Percentiles rank a stretch among this genome's conserved stretches.
These are phyloP conservation scores for Nycticorax nycticorax DNA, from an alignment of 2,113 vertebrate genomes.

Conservation along the genomic window DNA sequence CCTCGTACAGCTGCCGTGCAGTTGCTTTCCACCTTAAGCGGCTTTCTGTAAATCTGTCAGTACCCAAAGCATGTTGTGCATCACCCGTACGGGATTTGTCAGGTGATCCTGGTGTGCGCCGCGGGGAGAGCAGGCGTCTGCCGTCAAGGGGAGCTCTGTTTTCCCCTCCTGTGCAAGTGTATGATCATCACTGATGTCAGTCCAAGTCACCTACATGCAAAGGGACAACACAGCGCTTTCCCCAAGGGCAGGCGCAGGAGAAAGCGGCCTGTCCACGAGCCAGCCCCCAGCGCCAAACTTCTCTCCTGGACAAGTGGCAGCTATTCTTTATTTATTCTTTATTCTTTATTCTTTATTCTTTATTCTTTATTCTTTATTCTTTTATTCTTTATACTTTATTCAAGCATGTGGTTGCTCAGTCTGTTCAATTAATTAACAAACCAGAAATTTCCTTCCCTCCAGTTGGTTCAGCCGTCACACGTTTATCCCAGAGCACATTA, in stretches of 20 bases:
- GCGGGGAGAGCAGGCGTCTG: fast-evolving
- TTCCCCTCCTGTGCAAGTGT: not conserved
- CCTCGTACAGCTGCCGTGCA: not conserved
- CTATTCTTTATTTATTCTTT: not conserved
- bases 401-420: not conserved
- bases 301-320: not conserved
- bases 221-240: not conserved
- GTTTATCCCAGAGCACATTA: not conserved
- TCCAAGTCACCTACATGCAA: not conserved
- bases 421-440: conserved; percentile 6
- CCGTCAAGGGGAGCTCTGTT: not conserved
- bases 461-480: not conserved
- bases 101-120: not conserved
- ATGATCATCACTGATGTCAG: not conserved
- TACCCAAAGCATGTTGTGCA: not conserved
- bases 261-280: not conserved
- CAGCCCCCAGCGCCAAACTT: not conserved
- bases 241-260: not conserved
- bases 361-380: no score
- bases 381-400: not conserved
- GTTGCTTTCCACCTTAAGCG: conserved; percentile 13
- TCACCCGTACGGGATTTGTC: not conserved
- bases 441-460: not conserved
- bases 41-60: conserved; percentile 17
- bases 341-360: no score